These are phyloP conservation scores for Drosophila kanekoi DNA, from an alignment of 2,888 invertebrate genomes.

Conservation along the genomic window DNA sequence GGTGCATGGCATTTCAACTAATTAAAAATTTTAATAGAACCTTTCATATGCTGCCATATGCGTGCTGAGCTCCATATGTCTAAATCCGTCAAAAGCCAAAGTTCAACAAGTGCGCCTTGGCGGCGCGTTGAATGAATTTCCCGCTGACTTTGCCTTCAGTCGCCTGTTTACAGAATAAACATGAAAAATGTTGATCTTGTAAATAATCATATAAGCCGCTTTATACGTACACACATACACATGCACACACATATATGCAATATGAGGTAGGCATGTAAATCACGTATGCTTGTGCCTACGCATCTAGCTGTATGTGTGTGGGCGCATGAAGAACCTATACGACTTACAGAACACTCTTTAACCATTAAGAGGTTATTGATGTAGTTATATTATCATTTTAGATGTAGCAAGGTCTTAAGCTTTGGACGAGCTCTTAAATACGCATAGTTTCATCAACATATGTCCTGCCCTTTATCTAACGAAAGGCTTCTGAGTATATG, in stretches of 20 bases:
- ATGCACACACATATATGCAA: slow-evolving; percentile 12
- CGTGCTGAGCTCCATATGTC: slow-evolving; percentile 20
- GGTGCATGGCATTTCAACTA: slow-evolving; percentile 62
- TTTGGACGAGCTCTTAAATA: no score
- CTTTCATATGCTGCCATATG: slow-evolving; percentile 43
- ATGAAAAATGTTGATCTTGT: slow-evolving; percentile 67
- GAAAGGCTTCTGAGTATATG: no score
- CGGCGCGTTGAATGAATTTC: slow-evolving; percentile 64
- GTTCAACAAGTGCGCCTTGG: slow-evolving; percentile 71
- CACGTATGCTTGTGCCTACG: slow-evolving; percentile 12
- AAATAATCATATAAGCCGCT: slow-evolving; percentile 77
- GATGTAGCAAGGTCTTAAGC: no score
- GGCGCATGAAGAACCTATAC: neutral
- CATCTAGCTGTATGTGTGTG: neutral
- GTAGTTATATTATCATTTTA: no score
- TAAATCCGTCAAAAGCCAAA: slow-evolving; percentile 16
- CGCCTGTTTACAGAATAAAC: slow-evolving; percentile 69
- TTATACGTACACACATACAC: slow-evolving; percentile 24
- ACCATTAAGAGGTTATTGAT: neutral
- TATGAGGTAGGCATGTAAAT: slow-evolving; percentile 38
- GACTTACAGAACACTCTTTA: slow-evolving; percentile 30
- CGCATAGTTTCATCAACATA: no score
- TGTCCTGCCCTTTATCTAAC: no score
- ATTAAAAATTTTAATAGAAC: slow-evolving; percentile 35
- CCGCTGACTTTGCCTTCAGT: slow-evolving; percentile 41